Evolutionary conservation across 2,113 vertebrate species (phyloP), one percentile per base, ranked within the genome.

Genomic region (Centropus unirufus): DNA sequence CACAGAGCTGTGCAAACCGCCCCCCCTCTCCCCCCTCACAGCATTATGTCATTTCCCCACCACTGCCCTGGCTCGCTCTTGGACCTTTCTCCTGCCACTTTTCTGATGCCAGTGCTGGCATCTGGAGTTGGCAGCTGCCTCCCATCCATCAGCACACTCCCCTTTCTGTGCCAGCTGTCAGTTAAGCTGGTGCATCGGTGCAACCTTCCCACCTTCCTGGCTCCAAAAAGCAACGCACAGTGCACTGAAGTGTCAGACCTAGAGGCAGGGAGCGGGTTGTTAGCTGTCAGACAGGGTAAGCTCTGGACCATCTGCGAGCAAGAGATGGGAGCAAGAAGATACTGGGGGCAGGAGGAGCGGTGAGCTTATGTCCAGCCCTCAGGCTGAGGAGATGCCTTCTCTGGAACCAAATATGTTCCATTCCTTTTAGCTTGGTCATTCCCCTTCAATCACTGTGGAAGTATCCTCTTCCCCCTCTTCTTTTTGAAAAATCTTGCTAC

Each of bases 131-230:
- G 89, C 94, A 81, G 87, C 82, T 81, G 68, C 47, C 76, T 83
- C 63, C 34, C 36, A 78, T 86, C 76, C 89, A 84, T 76, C 92
- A 94, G 61, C 54, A 30, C 79, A 69, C 76, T 21, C 67, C 34
- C 46, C 59, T 81, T 82, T 54, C 58, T 3, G 27, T 88, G 92
- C 80, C 96, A 94, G 2, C 44, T 87, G 80, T n/a, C 87, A 94
- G 32, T 81, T 76, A 52, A 66, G 75, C 68, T 81, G 81, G 87
- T 20, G 5, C 63, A 75, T 24, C 0, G 1, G 14, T 58, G 51
- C 83, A 87, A 81, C 80, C 49, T 82, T 32, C 72, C 67, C 85
- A 72, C 87, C 62, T 47, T 66, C 64, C 52, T 2, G 10, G 59
- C 74, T 75, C 24, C 57, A 6, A 16, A 23, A n/a, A 81, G 80